phyloP scores from a whole-genome alignment of 2,888 invertebrate genomes.

The Crocallis elinguaria region DNA sequence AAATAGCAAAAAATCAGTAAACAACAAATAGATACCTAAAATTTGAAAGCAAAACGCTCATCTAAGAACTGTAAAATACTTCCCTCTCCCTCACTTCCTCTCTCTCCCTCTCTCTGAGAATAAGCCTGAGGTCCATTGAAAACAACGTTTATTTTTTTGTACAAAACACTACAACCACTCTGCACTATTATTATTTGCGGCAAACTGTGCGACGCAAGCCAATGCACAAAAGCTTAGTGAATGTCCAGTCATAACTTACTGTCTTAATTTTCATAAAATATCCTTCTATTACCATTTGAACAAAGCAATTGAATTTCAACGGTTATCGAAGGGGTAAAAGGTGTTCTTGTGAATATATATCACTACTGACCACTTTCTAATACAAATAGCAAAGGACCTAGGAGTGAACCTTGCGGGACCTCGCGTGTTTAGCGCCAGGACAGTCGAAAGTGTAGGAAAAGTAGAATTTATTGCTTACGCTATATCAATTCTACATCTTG shows the following conservation, averaged over 20 bases:
- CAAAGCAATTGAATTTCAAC: slow-evolving; percentile 33
- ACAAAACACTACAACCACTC: no score
- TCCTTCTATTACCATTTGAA: slow-evolving; percentile 2
- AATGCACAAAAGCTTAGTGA: no score
- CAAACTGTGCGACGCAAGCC: not conserved
- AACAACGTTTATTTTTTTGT: no score
- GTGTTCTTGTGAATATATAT: slow-evolving; percentile 41
- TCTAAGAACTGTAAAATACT: no score
- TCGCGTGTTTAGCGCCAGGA: slow-evolving; percentile 47
- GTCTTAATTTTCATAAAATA: slow-evolving; percentile 6
- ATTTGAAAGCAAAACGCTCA: no score
- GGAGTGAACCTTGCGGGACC: slow-evolving; percentile 40
- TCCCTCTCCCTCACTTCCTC: no score
- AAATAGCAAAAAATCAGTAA: no score
- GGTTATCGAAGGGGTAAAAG: slow-evolving; percentile 41
- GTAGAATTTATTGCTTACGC: not conserved
- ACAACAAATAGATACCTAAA: no score
- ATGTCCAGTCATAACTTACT: not conserved
- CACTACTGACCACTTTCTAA: slow-evolving; percentile 39
- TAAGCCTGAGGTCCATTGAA: no score
- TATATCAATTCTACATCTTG: no score
- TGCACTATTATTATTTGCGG: no score
- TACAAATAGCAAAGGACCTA: slow-evolving; percentile 44
- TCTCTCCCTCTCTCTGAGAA: no score
- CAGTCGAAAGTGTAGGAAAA: slow-evolving; percentile 34